Conservation (phyloP, 2,888 invertebrate species). For the Perithous albicinctus region DNA sequence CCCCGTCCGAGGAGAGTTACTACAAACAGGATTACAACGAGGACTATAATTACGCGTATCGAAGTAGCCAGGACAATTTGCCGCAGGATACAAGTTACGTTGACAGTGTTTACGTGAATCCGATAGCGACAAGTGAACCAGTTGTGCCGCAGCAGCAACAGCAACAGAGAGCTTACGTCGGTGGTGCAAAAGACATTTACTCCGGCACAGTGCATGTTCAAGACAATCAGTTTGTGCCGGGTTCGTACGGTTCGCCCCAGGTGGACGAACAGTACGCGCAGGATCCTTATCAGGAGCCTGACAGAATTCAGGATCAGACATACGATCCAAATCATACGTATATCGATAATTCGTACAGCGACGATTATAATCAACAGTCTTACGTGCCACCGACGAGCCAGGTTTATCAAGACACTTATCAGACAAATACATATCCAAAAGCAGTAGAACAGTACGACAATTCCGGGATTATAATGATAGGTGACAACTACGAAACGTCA, state of each 20-base stretch:
- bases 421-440: constrained; percentile 77
- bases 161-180: constrained; percentile 46
- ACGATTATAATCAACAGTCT: constrained; percentile 62
- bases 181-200: constrained; percentile 56
- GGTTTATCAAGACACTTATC: constrained; percentile 75
- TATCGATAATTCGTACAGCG: constrained; percentile 62
- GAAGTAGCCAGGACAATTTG: constrained; percentile 89
- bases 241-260: constrained; percentile 68
- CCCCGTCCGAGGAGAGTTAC: constrained; percentile 82
- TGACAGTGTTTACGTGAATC: constrained; percentile 71
- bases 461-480: constrained; percentile 68
- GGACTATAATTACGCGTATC: constrained; percentile 90
- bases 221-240: constrained; percentile 75
- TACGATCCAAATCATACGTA: constrained; percentile 54
- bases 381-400: constrained; percentile 46
- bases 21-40: constrained; percentile 87
- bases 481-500: constrained; percentile 75
- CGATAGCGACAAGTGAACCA: constrained; percentile 51
- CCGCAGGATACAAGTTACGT: constrained; percentile 79
- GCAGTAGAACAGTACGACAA: constrained; percentile 75
- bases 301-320: constrained; percentile 38
- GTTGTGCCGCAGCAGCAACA: constrained; percentile 29
- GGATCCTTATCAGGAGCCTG: constrained; percentile 75
- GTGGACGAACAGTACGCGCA: constrained; percentile 72
- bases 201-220: constrained; percentile 70